Evolutionary conservation across 2,888 invertebrate species (phyloP), one percentile per base, ranked within the genome.

Genomic region (Tromatobia lineatoria): DNA sequence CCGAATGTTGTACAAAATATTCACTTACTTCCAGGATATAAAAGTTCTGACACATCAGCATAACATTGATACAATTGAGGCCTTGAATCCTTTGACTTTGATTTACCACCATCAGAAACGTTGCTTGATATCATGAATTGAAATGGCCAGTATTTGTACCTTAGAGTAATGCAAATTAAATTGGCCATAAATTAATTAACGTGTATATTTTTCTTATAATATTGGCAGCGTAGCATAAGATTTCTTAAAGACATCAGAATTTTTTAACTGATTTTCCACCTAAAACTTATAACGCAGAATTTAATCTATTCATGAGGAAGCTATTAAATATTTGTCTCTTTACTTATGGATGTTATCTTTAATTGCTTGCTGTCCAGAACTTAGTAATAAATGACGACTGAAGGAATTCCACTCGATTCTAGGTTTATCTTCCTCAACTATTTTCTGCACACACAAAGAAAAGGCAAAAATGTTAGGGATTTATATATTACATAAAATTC

Each of bases 21-120:
- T 15, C 25, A 83, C 84, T 88, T 84, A 92, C 92, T 89, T 88
- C 92, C 92, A 18, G 92, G 92, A 73, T 90, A 91, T 18, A 92
- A 86, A 13, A 92, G 90, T 71, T 91, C 89, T 3, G 90, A 88
- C 4, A 89, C 47, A 50, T 92, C 90, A 11, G 87, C 87, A 74
- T 90, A 89, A 52, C 90, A 91, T 50, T 90, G 91, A 85, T 89
- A 90, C 2, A 90, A 20, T 29, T 83, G 84, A 18, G 11, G 50
- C 11, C 38, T 50, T 4, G 67, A 57, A 25, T 85, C 59, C 75
- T 75, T 67, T 4, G 59, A 78, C 61, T 66, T 67, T 64, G 70
- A 13, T 59, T 77, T 50, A 85, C 15, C 78, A 87, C 29, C 52
- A 0, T 83, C 80, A 18, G 71, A 61, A 23, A 67, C 34, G 52